These are phyloP conservation scores for Cyclina sinensis DNA, from an alignment of 1,140 invertebrate genomes.

Conservation along the genomic window DNA sequence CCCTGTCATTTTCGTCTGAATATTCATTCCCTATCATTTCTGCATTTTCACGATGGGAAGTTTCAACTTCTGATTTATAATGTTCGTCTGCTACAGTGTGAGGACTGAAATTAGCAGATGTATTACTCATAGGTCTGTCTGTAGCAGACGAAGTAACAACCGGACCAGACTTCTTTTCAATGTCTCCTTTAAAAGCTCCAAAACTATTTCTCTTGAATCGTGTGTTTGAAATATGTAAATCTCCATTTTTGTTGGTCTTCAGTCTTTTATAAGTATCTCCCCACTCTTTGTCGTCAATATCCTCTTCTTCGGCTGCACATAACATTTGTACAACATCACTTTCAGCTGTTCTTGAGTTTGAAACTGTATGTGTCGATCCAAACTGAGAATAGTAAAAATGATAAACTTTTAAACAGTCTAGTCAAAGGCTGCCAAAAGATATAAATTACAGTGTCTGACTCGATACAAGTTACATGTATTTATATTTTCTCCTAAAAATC, in stretches of 20 bases:
- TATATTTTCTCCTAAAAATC: no score
- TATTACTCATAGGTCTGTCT: background rate
- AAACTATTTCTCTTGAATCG: constrained; percentile 9
- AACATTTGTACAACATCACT: background rate
- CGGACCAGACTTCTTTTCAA: background rate
- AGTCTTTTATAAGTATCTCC: constrained; percentile 35
- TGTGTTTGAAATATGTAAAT: constrained; percentile 27
- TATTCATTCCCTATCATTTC: background rate
- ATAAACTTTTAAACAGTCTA: no score
- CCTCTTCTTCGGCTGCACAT: background rate
- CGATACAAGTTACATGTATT: no score
- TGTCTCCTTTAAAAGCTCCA: background rate
- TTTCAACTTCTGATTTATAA: background rate
- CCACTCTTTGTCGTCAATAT: constrained; percentile 2
- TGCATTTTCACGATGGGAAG: background rate
- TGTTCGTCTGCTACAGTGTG: background rate
- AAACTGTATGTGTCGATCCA: no score
- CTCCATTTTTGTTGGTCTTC: background rate
- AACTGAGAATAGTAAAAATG: no score
- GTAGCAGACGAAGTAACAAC: background rate
- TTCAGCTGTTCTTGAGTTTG: no score
- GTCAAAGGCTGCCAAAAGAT: no score
- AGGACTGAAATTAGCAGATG: background rate
- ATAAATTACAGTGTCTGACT: no score
- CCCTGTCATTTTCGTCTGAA: background rate